These are phyloP conservation scores for Dasyprocta punctata DNA, from an alignment of 2,113 vertebrate species.

Conservation along the genomic window DNA sequence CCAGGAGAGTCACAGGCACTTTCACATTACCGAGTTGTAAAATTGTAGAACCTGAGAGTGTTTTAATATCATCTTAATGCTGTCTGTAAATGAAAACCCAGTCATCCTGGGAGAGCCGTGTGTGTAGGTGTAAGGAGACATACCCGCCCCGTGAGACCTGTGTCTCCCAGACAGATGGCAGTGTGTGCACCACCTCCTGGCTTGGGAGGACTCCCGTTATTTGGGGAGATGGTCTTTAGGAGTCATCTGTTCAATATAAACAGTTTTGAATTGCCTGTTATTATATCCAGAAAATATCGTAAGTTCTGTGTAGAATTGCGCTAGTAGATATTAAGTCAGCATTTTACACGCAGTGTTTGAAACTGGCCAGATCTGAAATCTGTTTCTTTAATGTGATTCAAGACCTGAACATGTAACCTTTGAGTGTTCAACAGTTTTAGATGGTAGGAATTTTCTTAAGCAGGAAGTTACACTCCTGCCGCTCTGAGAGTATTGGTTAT, in stretches of 20 bases:
- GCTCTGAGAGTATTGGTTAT: accelerated
- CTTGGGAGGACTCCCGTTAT: not conserved
- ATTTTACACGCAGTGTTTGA: not conserved
- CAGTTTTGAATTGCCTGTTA: not conserved
- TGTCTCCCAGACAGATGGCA: not conserved
- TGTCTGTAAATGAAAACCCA: not conserved
- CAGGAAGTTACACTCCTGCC: not conserved
- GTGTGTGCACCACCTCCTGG: not conserved
- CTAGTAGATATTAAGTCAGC: not conserved
- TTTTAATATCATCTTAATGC: not conserved
- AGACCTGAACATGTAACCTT: not conserved
- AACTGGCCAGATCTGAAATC: not conserved
- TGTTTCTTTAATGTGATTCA: not conserved
- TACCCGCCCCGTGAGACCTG: accelerated
- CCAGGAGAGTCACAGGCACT: accelerated
- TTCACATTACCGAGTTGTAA: not conserved
- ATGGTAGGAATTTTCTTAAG: not conserved
- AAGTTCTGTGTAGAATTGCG: not conserved
- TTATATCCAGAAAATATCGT: not conserved
- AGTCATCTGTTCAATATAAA: not conserved
- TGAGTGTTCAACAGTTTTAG: not conserved
- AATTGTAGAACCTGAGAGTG: not conserved
- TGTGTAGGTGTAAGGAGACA: not conserved
- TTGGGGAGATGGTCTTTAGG: not conserved
- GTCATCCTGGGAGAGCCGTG: not conserved